Conservation (phyloP, 2,797 vertebrate species). For the Caiman crocodilus region DNA sequence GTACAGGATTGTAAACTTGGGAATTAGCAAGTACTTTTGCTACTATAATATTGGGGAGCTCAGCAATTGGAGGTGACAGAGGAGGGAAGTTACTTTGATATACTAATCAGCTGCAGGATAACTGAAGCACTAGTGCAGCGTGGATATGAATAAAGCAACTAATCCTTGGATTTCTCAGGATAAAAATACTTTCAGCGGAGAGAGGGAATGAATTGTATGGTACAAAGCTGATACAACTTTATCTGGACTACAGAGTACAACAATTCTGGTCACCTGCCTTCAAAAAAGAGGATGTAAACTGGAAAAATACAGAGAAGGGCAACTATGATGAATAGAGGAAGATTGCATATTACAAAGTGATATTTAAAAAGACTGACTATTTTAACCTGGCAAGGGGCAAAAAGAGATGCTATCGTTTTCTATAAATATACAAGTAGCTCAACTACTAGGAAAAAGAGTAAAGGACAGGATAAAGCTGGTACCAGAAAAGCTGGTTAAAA, state of each 20-base stretch:
- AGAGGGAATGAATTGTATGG: neutral
- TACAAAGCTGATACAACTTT: neutral
- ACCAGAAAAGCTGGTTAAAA: too few species aligned
- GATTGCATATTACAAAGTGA: neutral
- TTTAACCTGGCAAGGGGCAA: neutral
- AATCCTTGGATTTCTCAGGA: neutral
- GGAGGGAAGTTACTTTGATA: neutral
- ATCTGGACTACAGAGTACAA: neutral
- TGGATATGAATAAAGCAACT: neutral
- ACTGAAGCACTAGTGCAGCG: neutral
- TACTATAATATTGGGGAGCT: neutral
- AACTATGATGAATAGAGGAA: neutral
- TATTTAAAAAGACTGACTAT: neutral
- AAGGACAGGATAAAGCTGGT: too few species aligned
- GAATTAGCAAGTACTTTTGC: too few species aligned
- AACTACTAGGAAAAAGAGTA: too few species aligned
- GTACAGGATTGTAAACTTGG: neutral
- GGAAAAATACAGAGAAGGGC: neutral
- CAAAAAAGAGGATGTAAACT: neutral
- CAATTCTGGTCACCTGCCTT: neutral
- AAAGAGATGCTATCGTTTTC: neutral
- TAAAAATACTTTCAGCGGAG: neutral
- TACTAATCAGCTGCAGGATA: neutral
- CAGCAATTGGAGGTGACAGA: neutral
- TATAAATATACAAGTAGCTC: neutral